phyloP scores from a whole-genome alignment of 1,140 invertebrate genomes.

The Mesaphorura yosii region DNA sequence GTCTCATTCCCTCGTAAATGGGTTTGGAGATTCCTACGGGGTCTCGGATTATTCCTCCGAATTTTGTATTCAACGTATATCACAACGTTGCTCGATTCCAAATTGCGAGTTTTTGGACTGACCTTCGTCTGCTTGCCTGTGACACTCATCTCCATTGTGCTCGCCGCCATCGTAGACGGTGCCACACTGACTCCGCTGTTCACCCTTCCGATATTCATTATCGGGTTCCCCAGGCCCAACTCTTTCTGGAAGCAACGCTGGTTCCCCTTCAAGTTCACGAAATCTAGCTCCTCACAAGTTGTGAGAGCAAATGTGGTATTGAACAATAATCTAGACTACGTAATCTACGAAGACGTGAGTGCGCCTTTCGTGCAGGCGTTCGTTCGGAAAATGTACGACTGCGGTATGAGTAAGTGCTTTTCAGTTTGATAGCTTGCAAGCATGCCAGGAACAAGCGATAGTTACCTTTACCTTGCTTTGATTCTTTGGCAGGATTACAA shows the following conservation, averaged over 20 bases:
- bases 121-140: slow-evolving; percentile 9
- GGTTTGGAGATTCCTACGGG: background rate
- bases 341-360: slow-evolving; percentile 22
- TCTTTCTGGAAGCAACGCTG: slow-evolving; percentile 28
- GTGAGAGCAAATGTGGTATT: slow-evolving; percentile 9
- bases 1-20: background rate
- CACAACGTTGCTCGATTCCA: background rate
- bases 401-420: slow-evolving; percentile 14
- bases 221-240: slow-evolving; percentile 20
- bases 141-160: slow-evolving; percentile 12
- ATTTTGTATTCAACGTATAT: background rate
- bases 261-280: slow-evolving; percentile 13
- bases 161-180: slow-evolving; percentile 18
- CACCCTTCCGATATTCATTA: slow-evolving; percentile 26
- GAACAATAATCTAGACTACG: slow-evolving; percentile 22
- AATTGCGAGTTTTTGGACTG: background rate
- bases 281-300: too few species aligned
- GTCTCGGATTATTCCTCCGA: background rate
- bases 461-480: too few species aligned
- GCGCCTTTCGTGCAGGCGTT: slow-evolving; percentile 8
- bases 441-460: too few species aligned
- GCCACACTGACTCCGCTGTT: slow-evolving; percentile 22
- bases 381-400: slow-evolving; percentile 12
- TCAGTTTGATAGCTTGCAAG: too few species aligned
- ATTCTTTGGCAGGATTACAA: slow-evolving; percentile 17